Evolutionary conservation across 2,888 invertebrate genomes (phyloP), one percentile per base, ranked within the genome.

Genomic region (Drosophila peninsularis): DNA sequence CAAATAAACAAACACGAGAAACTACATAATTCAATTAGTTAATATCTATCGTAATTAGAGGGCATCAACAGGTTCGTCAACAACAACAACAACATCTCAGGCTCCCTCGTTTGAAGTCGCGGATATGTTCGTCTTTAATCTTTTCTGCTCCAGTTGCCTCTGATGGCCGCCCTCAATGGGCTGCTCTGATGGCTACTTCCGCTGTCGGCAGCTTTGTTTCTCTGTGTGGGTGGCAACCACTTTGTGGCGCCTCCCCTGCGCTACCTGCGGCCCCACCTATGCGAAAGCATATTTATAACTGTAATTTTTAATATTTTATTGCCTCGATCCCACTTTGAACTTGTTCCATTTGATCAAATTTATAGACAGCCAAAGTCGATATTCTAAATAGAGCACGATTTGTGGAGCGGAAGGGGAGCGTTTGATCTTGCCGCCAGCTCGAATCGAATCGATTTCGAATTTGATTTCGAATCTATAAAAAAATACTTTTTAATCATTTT

Each of bases 301-400:
- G 69, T 81, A 86, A 89, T 90, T 90, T 87, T 82, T 90, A 90
- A 90, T 90, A 90, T 85, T 90, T 90, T 87, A 83, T 85, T 76
- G 71, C 71, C 64, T 52, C 55, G 55, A 30, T 19, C 14, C 19
- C 27, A 71, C 89, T 89, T 89, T 89, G 89, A 89, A 90, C 87
- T 88, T 75, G 60, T 57, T 62, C 53, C 37, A 69, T 62, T 49
- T 71, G 58, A 21, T 21, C 42, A 62, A 82, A 82, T 85, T 88
- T 84, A 87, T 81, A 71, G 50, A 56, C 62, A 63, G 55, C 55
- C 64, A 56, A 80, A 69, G 32, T 53, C 53, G 45, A 66, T 74
- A 64, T 74, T 75, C 78, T 75, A 68, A 76, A 80, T 78, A 74
- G 64, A 70, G 61, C 62, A 53, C 19, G 57, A 41, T 53, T 47